Evolutionary conservation across 2,888 invertebrate species (phyloP).

Genomic region (Epistrophe eligans): DNA sequence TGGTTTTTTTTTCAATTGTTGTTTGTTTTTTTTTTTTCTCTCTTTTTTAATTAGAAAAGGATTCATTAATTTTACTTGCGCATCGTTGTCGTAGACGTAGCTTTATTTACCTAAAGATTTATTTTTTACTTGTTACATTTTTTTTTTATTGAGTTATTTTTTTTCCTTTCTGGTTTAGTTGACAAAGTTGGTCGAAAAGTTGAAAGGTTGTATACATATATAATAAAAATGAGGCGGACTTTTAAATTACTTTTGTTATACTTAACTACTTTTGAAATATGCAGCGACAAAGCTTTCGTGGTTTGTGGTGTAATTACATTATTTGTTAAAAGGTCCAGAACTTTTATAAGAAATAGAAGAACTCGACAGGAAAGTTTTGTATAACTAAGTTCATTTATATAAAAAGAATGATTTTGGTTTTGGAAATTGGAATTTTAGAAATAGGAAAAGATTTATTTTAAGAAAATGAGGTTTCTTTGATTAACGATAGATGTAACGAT

Average conservation of each 20-base stretch:
- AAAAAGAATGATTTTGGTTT: not conserved
- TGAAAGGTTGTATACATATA: conserved; percentile 6
- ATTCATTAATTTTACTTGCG: conserved; percentile 57
- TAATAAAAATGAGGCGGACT: conserved; percentile 49
- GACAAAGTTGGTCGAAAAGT: conserved; percentile 25
- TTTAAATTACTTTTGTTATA: conserved; percentile 60
- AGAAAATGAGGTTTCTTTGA: not conserved
- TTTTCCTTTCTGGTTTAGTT: conserved; percentile 14
- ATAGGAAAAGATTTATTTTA: not conserved
- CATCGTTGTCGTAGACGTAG: not conserved
- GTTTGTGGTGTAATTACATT: conserved; percentile 1
- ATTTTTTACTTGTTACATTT: conserved; percentile 10
- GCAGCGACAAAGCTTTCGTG: not conserved
- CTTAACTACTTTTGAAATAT: conserved; percentile 22
- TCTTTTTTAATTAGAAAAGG: conserved; percentile 53
- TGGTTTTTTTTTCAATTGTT: not conserved
- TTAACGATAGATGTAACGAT: not conserved
- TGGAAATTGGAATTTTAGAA: not conserved
- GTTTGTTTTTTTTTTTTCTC: conserved; percentile 32
- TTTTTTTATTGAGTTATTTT: conserved; percentile 10
- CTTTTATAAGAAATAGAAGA: not conserved
- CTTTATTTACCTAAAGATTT: conserved; percentile 35
- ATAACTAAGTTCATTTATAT: not conserved
- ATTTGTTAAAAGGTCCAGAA: not conserved
- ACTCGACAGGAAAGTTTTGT: not conserved